A percentile compares a stretch with the other conserved stretches of the same genome.
Evolutionary conservation across 2,797 vertebrate species (phyloP).

Genomic region (Xiphorhynchus erythropygius): DNA sequence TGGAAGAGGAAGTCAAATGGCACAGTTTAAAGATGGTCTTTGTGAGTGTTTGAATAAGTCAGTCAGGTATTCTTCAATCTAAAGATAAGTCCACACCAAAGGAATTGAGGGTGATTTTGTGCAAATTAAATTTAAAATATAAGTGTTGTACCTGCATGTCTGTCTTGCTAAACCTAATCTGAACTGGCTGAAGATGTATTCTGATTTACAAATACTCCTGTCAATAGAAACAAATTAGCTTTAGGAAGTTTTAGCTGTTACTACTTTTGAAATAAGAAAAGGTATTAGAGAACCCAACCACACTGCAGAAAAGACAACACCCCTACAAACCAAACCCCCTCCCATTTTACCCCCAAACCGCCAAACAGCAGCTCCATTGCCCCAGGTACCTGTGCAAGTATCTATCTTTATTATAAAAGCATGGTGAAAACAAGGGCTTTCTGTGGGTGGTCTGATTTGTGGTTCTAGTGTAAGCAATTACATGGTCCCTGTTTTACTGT

Average conservation of each 20-base stretch:
- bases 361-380: fast-evolving
- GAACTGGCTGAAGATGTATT: neutral
- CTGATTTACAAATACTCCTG: neutral
- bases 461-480: neutral
- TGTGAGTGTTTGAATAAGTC: neutral
- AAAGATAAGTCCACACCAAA: neutral
- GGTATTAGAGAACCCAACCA: neutral
- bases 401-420: neutral
- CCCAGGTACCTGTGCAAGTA: neutral
- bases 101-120: neutral
- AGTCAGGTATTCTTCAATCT: neutral
- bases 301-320: fast-evolving
- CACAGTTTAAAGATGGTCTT: neutral
- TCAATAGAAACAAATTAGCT: neutral
- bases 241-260: neutral
- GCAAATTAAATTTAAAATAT: neutral
- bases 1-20: neutral
- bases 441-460: neutral
- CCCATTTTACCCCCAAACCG: fast-evolving
- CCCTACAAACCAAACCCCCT: neutral
- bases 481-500: neutral
- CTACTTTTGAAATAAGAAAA: neutral
- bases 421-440: neutral
- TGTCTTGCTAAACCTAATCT: neutral
- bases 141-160: fast-evolving